Conservation (phyloP, 2,113 vertebrate species). For the Egretta garzetta region DNA sequence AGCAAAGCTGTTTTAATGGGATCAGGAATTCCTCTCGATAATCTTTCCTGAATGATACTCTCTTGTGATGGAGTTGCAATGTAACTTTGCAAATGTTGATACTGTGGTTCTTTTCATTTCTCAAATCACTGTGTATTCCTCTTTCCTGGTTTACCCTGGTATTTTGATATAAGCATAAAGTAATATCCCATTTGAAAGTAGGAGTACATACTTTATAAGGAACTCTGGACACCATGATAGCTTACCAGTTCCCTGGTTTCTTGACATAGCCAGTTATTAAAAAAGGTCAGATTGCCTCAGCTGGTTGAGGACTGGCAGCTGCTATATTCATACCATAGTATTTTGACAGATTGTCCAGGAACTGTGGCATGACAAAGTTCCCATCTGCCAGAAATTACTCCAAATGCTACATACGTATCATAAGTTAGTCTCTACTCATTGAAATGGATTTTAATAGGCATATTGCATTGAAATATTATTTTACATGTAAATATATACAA, state of each 20-base stretch:
- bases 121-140: neutral
- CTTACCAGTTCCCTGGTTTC: neutral
- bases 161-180: neutral
- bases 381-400: neutral
- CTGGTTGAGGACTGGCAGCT: neutral
- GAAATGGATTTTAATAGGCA: neutral
- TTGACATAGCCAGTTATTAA: neutral
- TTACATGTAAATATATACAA: neutral
- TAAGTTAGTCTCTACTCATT: neutral
- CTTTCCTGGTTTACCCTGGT: neutral
- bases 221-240: neutral
- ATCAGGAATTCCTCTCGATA: neutral
- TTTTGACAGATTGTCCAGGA: neutral
- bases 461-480: neutral
- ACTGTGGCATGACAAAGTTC: neutral
- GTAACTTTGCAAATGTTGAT: neutral
- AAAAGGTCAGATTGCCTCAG: neutral
- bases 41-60: neutral
- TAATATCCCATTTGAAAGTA: neutral
- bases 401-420: neutral
- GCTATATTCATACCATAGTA: neutral
- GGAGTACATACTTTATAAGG: neutral
- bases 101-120: neutral
- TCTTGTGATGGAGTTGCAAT: fast-evolving
- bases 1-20: neutral